These are phyloP conservation scores for Himantopus leucocephalus DNA, from an alignment of 2,113 vertebrate species.

Conservation along the genomic window DNA sequence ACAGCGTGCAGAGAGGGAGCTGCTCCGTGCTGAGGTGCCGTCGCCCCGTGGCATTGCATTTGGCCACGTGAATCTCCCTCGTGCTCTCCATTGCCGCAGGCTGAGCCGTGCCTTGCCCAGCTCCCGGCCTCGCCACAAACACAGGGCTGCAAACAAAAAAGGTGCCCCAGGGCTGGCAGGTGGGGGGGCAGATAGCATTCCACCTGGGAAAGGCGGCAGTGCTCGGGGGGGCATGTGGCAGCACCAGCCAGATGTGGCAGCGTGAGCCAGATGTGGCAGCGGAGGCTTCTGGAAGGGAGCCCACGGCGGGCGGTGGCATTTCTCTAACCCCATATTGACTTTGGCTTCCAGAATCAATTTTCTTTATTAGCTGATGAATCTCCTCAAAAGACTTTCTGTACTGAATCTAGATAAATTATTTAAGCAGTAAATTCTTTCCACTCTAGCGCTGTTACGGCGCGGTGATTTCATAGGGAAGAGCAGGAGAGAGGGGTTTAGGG, in stretches of 20 bases:
- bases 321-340: conserved; percentile 68
- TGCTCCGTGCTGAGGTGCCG: too few species aligned
- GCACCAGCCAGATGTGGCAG: accelerated
- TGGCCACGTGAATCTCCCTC: too few species aligned
- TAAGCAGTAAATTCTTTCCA: conserved; percentile 66
- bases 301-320: neutral
- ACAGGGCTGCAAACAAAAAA: too few species aligned
- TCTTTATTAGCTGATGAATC: conserved; percentile 79
- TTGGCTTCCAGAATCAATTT: conserved; percentile 73
- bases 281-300: neutral
- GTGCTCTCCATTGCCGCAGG: accelerated
- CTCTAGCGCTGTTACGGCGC: conserved; percentile 1
- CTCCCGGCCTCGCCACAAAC: neutral
- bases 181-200: accelerated
- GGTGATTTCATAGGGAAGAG: conserved; percentile 11
- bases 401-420: conserved; percentile 72
- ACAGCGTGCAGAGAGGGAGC: neutral
- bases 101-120: accelerated
- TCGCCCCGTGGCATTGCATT: accelerated
- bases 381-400: conserved; percentile 66
- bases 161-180: neutral
- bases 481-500: neutral
- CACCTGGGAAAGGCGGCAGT: accelerated
- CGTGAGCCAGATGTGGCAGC: accelerated
- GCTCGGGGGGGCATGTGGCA: accelerated